These are phyloP conservation scores for Heliconius cydno DNA, from an alignment of 2,888 invertebrate genomes.

Conservation along the genomic window DNA sequence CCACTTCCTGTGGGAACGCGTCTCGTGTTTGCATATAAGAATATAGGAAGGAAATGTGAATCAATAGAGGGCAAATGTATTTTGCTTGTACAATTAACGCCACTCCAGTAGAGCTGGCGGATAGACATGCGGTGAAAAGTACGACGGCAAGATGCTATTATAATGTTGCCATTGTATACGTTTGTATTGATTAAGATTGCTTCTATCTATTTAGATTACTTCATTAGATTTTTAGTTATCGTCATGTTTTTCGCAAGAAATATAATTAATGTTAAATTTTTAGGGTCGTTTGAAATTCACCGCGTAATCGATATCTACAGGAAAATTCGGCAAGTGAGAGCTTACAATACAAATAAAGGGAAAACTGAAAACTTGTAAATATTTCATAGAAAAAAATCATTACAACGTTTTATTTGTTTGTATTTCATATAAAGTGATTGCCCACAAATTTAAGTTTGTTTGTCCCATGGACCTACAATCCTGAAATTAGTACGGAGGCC, in stretches of 20 bases:
- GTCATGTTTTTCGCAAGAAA: neutral
- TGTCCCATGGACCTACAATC: too few species aligned
- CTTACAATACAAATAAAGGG: too few species aligned
- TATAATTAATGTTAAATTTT: too few species aligned
- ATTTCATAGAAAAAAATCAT: too few species aligned
- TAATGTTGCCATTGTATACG: neutral
- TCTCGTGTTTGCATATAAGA: conserved; percentile 31
- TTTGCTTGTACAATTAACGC: conserved; percentile 35
- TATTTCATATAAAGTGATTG: too few species aligned
- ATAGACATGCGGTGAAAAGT: conserved; percentile 17
- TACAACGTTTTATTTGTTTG: too few species aligned
- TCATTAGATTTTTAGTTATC: neutral
- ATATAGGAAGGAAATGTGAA: conserved; percentile 38
- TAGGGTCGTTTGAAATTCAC: too few species aligned
- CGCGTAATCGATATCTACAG: too few species aligned
- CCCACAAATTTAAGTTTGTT: too few species aligned
- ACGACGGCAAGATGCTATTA: neutral
- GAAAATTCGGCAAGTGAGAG: too few species aligned
- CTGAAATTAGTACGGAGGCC: too few species aligned
- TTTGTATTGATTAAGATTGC: conserved; percentile 17
- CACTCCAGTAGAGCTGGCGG: conserved; percentile 7
- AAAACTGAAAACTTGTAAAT: too few species aligned
- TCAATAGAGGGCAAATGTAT: conserved; percentile 29
- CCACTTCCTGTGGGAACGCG: conserved; percentile 43
- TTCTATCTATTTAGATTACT: conserved; percentile 10